phyloP scores from a whole-genome alignment of 1,140 invertebrate species.

The Leucophenga varia region DNA sequence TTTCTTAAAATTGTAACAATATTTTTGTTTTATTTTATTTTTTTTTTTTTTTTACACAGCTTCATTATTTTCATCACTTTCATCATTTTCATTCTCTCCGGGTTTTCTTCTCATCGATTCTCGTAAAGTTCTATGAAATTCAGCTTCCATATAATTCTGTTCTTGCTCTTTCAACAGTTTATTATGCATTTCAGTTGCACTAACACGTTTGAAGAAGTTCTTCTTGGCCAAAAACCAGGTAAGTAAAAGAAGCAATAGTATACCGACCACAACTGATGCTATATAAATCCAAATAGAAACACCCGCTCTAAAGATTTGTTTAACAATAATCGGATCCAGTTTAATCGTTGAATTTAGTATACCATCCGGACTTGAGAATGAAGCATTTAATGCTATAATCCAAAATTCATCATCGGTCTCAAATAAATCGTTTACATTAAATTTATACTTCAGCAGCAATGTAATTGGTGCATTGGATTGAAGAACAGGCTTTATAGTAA shows the following conservation, averaged over 20 bases:
- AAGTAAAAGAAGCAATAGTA: conserved; percentile 8
- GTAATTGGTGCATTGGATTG: no score
- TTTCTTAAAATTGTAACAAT: background rate
- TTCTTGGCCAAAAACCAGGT: background rate
- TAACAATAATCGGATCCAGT: background rate
- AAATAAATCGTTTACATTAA: no score
- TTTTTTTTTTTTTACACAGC: background rate
- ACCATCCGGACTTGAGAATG: no score
- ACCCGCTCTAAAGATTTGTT: background rate
- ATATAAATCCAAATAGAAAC: conserved; percentile 19
- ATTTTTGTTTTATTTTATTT: conserved; percentile 1
- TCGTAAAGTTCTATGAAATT: no score
- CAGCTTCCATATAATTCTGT: no score
- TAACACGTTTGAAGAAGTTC: conserved; percentile 12
- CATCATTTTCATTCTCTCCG: background rate
- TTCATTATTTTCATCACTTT: background rate
- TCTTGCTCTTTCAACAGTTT: background rate
- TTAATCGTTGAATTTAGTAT: no score
- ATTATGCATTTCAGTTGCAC: conserved; percentile 10
- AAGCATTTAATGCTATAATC: no score
- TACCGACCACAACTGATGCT: conserved; percentile 10
- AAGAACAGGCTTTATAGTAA: no score
- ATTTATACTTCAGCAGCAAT: no score
- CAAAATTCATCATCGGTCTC: no score
- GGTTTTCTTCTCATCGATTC: background rate